Base-by-base conservation (phyloP, 2,113 vertebrate species). In the Cyprinodon brontotheroides region DNA sequence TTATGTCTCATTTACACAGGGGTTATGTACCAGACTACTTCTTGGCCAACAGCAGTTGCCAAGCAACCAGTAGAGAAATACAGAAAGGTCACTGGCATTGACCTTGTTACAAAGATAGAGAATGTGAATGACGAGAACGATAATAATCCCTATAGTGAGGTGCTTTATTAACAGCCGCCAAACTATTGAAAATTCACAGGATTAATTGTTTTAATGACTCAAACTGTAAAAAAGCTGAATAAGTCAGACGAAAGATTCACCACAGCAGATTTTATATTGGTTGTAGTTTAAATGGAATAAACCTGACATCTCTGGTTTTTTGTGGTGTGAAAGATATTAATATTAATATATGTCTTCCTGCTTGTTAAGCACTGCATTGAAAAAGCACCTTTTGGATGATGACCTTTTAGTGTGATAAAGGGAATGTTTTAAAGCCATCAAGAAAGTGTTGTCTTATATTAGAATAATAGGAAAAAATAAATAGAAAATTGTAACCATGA, bases 1-100 rank as follows among this genome's bases (percentile, higher is more conserved):
- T 81, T 63, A 72, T 66, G 71, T 76, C 73, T 68, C 63, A 20
- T 61, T 81, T 59, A 72, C 63, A 68, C 59, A 17, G 45, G 22
- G 64, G 73, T 67, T 61, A 61, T 65, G 68, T 17, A 70, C 62
- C 78, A 50, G 64, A 57, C 63, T 59, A 43, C 57, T 73, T 77
- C 62, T 73, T 72, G 47, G 67, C 22, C 20, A 40, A 20, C 60
- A 68, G 13, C 68, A 76, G 70, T 73, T 77, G 50, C 47, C 8
- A 80, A 38, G 82, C 78, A 77, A 74, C 78, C 57, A 57, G 14
- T 1, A 9, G 29, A 80, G 67, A 77, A 57, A 14, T 47, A 17
- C 12, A 48, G 65, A 63, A 17, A 73, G 61, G 70, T 57, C 74
- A 65, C 37, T 48, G 60, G 68, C 67, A 65, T 74, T 60, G 8